phyloP scores from a whole-genome alignment of 2,113 vertebrate genomes.

The Typhlomys cinereus region DNA sequence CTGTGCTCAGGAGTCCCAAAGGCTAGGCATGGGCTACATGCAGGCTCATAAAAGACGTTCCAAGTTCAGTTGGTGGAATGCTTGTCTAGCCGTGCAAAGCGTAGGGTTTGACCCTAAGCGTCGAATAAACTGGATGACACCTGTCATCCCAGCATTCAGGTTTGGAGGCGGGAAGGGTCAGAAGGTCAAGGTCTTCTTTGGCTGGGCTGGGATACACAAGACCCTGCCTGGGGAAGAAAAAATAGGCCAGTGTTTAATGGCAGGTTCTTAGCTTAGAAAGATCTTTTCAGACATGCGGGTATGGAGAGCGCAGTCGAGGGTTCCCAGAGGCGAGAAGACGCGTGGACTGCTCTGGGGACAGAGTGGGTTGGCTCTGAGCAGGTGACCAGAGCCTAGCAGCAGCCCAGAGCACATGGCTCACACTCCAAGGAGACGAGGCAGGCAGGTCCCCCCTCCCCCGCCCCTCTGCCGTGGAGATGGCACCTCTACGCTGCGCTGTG shows the following conservation, averaged over 20 bases:
- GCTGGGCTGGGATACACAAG: neutral
- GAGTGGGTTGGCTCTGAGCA: neutral
- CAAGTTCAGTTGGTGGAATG: neutral
- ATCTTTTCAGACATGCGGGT: neutral
- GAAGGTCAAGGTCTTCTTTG: neutral
- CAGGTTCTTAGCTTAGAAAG: neutral
- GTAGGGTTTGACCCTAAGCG: no score
- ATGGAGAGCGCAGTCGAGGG: neutral
- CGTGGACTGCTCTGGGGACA: neutral
- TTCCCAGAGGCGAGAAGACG: neutral
- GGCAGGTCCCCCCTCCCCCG: no score
- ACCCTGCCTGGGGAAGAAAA: neutral
- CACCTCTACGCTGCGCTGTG: neutral
- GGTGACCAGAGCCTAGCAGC: neutral
- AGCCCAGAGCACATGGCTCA: neutral
- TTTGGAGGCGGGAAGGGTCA: no score
- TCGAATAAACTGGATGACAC: no score
- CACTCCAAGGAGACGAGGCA: neutral
- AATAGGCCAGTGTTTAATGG: neutral
- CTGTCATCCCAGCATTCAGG: neutral
- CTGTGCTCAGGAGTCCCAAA: neutral
- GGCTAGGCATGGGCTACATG: neutral
- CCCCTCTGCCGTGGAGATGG: constrained; percentile 16
- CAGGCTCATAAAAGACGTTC: neutral
- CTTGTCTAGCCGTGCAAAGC: neutral